Evolutionary conservation across 2,113 vertebrate species (phyloP), one percentile per base, ranked within the genome.

Genomic region (Otis tarda): DNA sequence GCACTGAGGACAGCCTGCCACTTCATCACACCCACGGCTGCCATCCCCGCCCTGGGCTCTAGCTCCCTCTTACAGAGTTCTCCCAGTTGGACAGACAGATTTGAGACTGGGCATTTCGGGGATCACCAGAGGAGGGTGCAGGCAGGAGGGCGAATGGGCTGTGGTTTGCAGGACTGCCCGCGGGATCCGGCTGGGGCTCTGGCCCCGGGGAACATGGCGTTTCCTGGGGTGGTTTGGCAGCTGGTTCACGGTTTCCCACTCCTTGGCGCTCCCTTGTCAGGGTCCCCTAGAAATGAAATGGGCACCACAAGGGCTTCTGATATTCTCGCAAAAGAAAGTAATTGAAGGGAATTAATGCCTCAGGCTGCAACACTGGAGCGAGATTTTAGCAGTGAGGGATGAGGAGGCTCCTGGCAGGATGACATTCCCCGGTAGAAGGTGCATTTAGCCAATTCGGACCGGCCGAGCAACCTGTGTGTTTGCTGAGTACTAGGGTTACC

Each of bases 111-210:
- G 25, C 39, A 33, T 64, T 76, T 55, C 0, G 3, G 53, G 37
- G 24, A 43, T 28, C 35, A 18, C 27, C 2, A 3, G 49, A n/a
- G 68, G 21, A 84, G 33, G 7, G 12, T 30, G 35, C 31, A 30
- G 0, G 53, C 39, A 8, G 74, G 45, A 94, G 10, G 43, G 61
- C 1, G 2, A 43, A 33, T 10, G 2, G 0, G 30, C 63, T 25
- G 56, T 2, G 1, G 39, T 41, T 35, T 73, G 65, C 52, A 33
- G 43, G 21, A 25, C n/a, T 60, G 69, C 56, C 55, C 1, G 0
- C 1, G 2, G 87, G 61, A 81, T 33, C 12, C 20, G 23, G 52
- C 37, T 22, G 49, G 9, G 9, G 41, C 45, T 93, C 57, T 30
- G 45, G 43, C 24, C 45, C 31, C 1, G 0, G 27, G 31, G 45